These are phyloP conservation scores for Halocynthia roretzi DNA, from an alignment of 23 tunicate genomes.

Conservation along the genomic window DNA sequence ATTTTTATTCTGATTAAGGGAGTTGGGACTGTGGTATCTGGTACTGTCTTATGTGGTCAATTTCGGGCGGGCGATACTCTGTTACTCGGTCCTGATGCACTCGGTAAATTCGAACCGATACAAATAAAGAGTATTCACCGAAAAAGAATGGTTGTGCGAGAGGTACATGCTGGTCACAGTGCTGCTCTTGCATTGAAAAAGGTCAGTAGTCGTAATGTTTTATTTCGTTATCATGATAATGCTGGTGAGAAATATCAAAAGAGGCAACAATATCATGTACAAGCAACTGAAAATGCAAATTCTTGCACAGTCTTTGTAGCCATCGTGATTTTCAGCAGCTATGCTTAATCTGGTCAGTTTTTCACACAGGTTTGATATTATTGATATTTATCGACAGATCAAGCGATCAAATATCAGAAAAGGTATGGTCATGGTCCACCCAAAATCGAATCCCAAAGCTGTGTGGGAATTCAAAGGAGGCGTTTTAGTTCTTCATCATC, in stretches of 20 bases:
- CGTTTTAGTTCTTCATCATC: slow-evolving; percentile 92
- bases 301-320: neutral
- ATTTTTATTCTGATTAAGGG: slow-evolving; percentile 17
- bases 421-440: slow-evolving; percentile 94
- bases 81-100: slow-evolving; percentile 82
- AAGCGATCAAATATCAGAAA: slow-evolving; percentile 77
- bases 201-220: slow-evolving; percentile 10
- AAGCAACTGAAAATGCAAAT: no score
- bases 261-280: neutral
- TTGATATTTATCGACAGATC: slow-evolving; percentile 21
- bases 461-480: slow-evolving; percentile 99
- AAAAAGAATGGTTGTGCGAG: slow-evolving; percentile 80
- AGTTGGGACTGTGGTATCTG: slow-evolving; percentile 78
- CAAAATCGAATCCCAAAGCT: slow-evolving; percentile 87
- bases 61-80: slow-evolving; percentile 72
- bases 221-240: neutral
- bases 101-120: slow-evolving; percentile 89
- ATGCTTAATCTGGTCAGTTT: neutral
- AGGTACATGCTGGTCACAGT: slow-evolving; percentile 87
- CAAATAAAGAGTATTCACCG: slow-evolving; percentile 85
- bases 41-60: slow-evolving; percentile 69
- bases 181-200: slow-evolving; percentile 98
- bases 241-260: neutral
- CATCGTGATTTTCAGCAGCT: neutral
- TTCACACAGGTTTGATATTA: neutral